Evolutionary conservation across 2,113 vertebrate species (phyloP).

Genomic region (Helogale parvula): DNA sequence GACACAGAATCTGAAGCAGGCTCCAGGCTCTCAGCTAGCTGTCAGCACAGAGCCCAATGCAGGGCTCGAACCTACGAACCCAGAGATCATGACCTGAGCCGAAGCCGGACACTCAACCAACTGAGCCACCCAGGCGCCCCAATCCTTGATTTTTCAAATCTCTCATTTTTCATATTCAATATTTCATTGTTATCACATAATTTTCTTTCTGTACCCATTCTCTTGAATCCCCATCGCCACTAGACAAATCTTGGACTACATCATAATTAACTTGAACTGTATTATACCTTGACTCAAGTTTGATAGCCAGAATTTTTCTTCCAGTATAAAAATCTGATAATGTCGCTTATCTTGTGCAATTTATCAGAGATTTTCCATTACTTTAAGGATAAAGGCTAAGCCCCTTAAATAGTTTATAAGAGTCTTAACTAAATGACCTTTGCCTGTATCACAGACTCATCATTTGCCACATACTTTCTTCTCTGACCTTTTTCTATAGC

Average conservation of each 20-base stretch:
- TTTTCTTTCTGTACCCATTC: neutral
- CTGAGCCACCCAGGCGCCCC: no score
- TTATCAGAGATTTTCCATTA: neutral
- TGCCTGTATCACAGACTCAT: neutral
- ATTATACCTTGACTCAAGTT: neutral
- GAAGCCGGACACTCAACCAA: no score
- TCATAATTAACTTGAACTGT: neutral
- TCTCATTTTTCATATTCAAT: neutral
- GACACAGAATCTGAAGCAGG: no score
- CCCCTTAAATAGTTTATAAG: neutral
- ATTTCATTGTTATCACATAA: neutral
- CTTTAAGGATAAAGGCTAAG: neutral
- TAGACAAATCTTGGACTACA: neutral
- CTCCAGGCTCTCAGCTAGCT: no score
- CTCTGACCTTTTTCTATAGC: neutral
- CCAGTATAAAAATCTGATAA: neutral
- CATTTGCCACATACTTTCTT: neutral
- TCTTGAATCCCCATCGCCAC: neutral
- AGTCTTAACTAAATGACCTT: neutral
- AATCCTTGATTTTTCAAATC: neutral
- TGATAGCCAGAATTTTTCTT: neutral
- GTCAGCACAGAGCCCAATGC: no score
- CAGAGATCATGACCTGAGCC: no score
- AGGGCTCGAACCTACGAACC: no score
- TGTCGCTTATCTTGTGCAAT: neutral